Evolutionary conservation across 1,140 invertebrate genomes (phyloP).

Genomic region (Ruditapes philippinarum): DNA sequence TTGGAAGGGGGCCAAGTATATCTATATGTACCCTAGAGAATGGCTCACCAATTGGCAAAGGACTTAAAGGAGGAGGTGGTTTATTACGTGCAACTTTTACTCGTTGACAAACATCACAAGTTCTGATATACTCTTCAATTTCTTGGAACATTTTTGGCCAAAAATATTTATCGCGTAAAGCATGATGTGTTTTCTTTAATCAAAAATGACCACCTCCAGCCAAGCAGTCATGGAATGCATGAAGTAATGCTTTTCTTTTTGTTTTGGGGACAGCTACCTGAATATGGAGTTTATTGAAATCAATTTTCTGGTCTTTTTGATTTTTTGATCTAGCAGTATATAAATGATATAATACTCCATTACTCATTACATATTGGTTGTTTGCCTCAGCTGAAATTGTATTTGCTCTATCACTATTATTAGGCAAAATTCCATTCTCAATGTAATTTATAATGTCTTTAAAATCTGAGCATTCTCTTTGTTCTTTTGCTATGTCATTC

Average conservation of each 20-base stretch:
- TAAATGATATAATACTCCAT: conserved; percentile 69
- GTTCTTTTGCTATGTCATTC: conserved; percentile 15
- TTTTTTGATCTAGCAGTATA: conserved; percentile 57
- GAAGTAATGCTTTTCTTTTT: conserved; percentile 51
- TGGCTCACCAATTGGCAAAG: conserved; percentile 64
- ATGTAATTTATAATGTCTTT: conserved; percentile 56
- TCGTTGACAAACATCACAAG: conserved; percentile 72
- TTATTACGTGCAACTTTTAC: conserved; percentile 52
- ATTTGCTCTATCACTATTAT: conserved; percentile 4
- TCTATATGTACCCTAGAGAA: conserved; percentile 72
- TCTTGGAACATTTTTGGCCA: conserved; percentile 71
- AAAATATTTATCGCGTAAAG: conserved; percentile 70
- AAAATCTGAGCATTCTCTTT: conserved; percentile 66
- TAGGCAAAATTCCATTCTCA: conserved; percentile 24
- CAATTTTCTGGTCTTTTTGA: not conserved
- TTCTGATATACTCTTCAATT: conserved; percentile 64
- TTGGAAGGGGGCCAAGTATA: conserved; percentile 70
- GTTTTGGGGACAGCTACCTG: conserved; percentile 61
- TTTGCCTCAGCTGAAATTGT: conserved; percentile 12
- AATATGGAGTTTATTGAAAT: not conserved
- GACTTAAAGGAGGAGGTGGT: conserved; percentile 56
- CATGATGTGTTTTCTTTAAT: conserved; percentile 56
- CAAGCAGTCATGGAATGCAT: conserved; percentile 70
- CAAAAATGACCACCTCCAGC: conserved; percentile 71
- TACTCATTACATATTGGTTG: conserved; percentile 62